A percentile compares a stretch with the other conserved stretches of the same genome.
phyloP scores from a whole-genome alignment of 2,888 invertebrate genomes.

The Himalopsyche japonica region DNA sequence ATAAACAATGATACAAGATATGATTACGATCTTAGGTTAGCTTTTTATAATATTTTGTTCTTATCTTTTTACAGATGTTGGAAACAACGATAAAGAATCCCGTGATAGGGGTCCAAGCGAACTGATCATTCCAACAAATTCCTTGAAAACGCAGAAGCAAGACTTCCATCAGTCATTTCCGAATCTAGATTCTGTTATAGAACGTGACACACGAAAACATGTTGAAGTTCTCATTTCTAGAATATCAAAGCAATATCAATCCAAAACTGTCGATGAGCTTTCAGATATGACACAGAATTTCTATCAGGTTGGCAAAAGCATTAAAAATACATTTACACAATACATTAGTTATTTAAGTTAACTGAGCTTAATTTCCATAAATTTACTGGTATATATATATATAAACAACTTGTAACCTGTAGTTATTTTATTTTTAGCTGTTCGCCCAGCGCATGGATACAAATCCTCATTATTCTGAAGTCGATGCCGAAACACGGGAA shows the following conservation, averaged over 20 bases:
- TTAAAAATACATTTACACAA: too few species aligned
- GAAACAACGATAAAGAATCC: conserved; percentile 46
- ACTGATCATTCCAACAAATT: conserved; percentile 51
- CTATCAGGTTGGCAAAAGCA: conserved; percentile 64
- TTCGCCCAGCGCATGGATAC: conserved; percentile 75
- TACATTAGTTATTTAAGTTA: too few species aligned
- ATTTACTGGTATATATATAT: not conserved
- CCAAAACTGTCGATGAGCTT: conserved; percentile 77
- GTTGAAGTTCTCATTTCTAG: conserved; percentile 69
- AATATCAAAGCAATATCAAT: conserved; percentile 63
- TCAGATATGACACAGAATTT: conserved; percentile 90
- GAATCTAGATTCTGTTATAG: conserved; percentile 49
- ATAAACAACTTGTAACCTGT: not conserved
- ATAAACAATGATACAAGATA: too few species aligned
- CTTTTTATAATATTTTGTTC: not conserved
- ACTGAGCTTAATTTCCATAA: not conserved
- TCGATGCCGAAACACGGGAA: conserved; percentile 75
- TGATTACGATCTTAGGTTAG: too few species aligned
- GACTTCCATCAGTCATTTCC: conserved; percentile 58
- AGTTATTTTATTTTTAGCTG: conserved; percentile 46
- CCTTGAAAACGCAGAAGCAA: conserved; percentile 53
- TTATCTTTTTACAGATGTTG: conserved; percentile 45
- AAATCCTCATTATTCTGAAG: conserved; percentile 66
- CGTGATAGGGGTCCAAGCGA: conserved; percentile 42
- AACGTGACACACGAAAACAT: conserved; percentile 69